These are phyloP conservation scores for Takifugu rubripes DNA, from an alignment of 2,797 vertebrate species.

Conservation along the genomic window DNA sequence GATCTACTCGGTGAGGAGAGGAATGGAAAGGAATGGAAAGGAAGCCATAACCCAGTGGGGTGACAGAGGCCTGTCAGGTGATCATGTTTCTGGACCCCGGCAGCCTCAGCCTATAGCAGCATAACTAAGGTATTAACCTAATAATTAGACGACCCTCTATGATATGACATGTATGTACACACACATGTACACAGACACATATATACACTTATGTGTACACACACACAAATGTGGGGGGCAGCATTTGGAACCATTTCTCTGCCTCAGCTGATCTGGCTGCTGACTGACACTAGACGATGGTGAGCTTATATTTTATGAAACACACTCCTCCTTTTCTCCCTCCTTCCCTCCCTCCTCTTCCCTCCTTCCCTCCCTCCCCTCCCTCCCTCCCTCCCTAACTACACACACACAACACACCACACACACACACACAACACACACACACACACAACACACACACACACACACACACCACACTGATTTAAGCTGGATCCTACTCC, in stretches of 20 bases:
- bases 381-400: not conserved
- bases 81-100: too few relatives aligned
- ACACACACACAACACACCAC: too few relatives aligned
- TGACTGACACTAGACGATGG: constrained; percentile 13
- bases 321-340: too few relatives aligned
- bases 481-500: constrained; percentile 29
- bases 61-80: too few relatives aligned
- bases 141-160: too few relatives aligned
- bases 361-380: not conserved
- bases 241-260: constrained; percentile 39
- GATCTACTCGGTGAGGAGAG: too few relatives aligned
- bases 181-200: not conserved
- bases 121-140: too few relatives aligned
- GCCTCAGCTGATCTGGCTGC: constrained; percentile 35
- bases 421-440: too few relatives aligned
- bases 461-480: not conserved
- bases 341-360: too few relatives aligned
- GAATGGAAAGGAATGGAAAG: too few relatives aligned
- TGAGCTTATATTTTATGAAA: constrained; percentile 27
- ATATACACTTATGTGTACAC: not conserved
- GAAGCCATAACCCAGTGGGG: too few relatives aligned
- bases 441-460: not conserved
- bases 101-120: too few relatives aligned
- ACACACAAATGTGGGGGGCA: not conserved
- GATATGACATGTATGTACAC: not conserved